These are phyloP conservation scores for Imbricaverruca yamaguchii DNA, from an alignment of 2,888 invertebrate species.

Conservation along the genomic window DNA sequence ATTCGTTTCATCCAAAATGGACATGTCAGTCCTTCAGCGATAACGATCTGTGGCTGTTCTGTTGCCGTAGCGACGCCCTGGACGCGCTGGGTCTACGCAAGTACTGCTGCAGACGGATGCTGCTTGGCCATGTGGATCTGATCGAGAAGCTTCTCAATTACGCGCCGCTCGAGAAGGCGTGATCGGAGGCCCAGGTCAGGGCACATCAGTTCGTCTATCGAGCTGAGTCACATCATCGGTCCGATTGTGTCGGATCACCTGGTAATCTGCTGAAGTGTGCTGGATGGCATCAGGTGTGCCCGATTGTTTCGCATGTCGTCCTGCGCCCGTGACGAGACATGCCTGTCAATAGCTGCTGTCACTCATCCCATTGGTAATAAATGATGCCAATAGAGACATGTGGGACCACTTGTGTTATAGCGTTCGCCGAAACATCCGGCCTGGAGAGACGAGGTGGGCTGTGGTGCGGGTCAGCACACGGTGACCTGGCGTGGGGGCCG, in stretches of 20 bases:
- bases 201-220: no score
- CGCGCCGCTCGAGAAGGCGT: slow-evolving; percentile 86
- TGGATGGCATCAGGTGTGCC: background rate
- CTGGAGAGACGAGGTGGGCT: no score
- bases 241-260: no score
- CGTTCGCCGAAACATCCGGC: no score
- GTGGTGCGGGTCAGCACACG: no score
- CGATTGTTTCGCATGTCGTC: no score
- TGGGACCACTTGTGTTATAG: background rate
- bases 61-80: slow-evolving; percentile 68
- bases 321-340: no score
- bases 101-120: slow-evolving; percentile 96
- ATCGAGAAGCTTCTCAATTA: slow-evolving; percentile 99
- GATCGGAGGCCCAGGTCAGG: slow-evolving; percentile 6
- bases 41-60: no score
- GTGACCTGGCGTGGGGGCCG: no score
- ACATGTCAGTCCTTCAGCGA: no score
- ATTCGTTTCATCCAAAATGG: no score
- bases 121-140: slow-evolving; percentile 97
- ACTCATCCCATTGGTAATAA: background rate
- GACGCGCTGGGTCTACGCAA: slow-evolving; percentile 90
- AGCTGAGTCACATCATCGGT: background rate
- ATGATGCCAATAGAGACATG: background rate
- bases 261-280: background rate
- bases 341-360: background rate